Evolutionary conservation across 1,140 invertebrate species (phyloP), one percentile per base, ranked within the genome.

Genomic region (Atta texana): DNA sequence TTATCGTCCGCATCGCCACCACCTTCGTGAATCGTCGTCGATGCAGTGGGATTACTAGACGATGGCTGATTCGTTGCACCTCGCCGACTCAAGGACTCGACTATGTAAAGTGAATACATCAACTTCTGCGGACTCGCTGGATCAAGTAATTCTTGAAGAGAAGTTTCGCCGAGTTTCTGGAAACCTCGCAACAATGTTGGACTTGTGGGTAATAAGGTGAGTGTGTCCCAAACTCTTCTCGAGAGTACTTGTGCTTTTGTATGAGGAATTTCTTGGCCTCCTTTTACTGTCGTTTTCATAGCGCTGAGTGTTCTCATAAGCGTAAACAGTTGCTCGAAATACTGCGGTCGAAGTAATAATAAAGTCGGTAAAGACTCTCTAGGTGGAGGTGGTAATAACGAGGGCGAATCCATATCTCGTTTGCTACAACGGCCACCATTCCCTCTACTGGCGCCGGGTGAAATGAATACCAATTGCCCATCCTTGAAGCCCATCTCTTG

Each of bases 81-180:
- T 57, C 87, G 87, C 74, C 93, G 93, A 59, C 96, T 96, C 21
- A 98, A 92, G 18, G 96, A 96, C 92, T 99, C 98, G 2, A 99
- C 97, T 77, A 99, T 99, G 92, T 99, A 98, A 59, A 99, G 94
- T 0, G 98, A 98, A 93, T 99, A 99, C 98, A 99, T 99, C 63
- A 99, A 96, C 93, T 98, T 98, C 94, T 99, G 98, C 1, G 98
- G 97, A 94, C 98, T 98, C 2, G 97, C 96, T 0, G 98, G 98
- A 95, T 98, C 97, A 0, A 99, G 95, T 0, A 99, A 93, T 89
- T 97, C 97, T 31, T 96, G 96, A 87, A 98, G 94, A 86, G 97
- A 93, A 89, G 95, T 95, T 90, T 96, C 96, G 3, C 95, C 96
- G 0, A 98, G 95, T 87, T 97, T 96, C 91, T 98, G 97, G 90